phyloP scores from a whole-genome alignment of 92 coral and sea anemone species.

The Actinostola sp. region DNA sequence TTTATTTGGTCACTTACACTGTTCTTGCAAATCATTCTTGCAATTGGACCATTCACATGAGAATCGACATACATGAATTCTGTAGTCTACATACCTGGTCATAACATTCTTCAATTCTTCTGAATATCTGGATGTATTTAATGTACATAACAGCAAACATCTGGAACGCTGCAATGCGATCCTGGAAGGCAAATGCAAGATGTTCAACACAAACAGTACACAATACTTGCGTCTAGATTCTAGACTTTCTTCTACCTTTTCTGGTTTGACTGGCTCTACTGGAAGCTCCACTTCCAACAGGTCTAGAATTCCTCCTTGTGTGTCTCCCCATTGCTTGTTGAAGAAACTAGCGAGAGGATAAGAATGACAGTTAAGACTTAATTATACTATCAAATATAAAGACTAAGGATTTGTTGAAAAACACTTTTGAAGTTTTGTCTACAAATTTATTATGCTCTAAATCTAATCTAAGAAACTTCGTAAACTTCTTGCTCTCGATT shows the following conservation, averaged over 20 bases:
- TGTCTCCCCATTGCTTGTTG: constrained; percentile 95
- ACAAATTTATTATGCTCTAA: too few relatives aligned
- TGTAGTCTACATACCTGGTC: constrained; percentile 90
- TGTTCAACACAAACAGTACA: neutral
- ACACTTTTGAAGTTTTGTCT: too few relatives aligned
- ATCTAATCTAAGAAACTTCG: too few relatives aligned
- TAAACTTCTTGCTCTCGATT: too few relatives aligned
- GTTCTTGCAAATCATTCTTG: neutral
- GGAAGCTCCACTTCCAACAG: constrained; percentile 94
- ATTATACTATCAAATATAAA: too few relatives aligned
- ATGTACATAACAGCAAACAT: constrained; percentile 98
- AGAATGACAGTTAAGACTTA: too few relatives aligned
- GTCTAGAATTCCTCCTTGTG: constrained; percentile 88
- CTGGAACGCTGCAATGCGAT: constrained; percentile 97
- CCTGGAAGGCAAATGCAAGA: constrained; percentile 38
- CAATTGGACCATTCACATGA: neutral
- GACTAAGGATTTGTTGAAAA: too few relatives aligned
- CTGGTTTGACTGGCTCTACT: constrained; percentile 85
- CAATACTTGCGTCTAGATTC: too few relatives aligned
- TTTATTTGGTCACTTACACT: too few relatives aligned
- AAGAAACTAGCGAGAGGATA: constrained; percentile 55
- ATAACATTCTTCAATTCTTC: constrained; percentile 96
- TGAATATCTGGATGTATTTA: constrained; percentile 92
- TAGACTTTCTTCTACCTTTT: constrained; percentile 57
- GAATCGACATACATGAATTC: neutral